Base-by-base conservation (phyloP, 2,113 vertebrate species). In the Mionectes macconnelli region DNA sequence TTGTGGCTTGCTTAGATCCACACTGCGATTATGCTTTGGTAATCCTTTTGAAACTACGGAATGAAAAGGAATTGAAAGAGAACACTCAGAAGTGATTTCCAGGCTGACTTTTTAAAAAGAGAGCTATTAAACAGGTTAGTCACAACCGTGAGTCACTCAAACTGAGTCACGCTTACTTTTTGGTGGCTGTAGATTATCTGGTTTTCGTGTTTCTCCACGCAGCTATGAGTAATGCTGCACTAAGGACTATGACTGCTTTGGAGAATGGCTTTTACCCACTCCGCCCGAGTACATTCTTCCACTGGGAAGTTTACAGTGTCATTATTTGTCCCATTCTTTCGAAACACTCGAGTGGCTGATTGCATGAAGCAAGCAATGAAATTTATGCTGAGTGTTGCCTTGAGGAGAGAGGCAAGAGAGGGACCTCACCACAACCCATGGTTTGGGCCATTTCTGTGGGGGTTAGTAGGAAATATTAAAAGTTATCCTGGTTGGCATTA, bases 51-150 rank as follows among this genome's bases (percentile, higher is more conserved):
- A 76, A 89, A 70, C 87, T 59, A 27, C 10, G 30, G 53, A 83
- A 24, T 69, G 42, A 30, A 80, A 66, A 18, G 77, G 37, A 87
- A 76, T 67, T 91, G 80, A 91, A 21, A 66, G 64, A 56, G 76
- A 69, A 63, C 56, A 72, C 0, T 1, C 31, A 93, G 47, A 82
- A 72, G 53, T 66, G 0, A 64, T 82, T 88, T 85, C 44, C 93
- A 90, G 84, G 67, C 40, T 37, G 47, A 12, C 27, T 92, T 92
- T 87, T 79, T 14, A 0, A 72, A 90, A 87, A 76, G 74, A 73
- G 40, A 85, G n/a, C 60, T 84, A 87, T 95, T 91, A 89, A 87
- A 73, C 69, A 79, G 89, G 86, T 94, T 95, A 92, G 81, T 97
- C 93, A 96, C 80, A 88, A 50, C 24, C 4, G 7, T 96, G 95